Conservation (phyloP, 2,797 vertebrate genomes). For the Cirrhinus molitorella region DNA sequence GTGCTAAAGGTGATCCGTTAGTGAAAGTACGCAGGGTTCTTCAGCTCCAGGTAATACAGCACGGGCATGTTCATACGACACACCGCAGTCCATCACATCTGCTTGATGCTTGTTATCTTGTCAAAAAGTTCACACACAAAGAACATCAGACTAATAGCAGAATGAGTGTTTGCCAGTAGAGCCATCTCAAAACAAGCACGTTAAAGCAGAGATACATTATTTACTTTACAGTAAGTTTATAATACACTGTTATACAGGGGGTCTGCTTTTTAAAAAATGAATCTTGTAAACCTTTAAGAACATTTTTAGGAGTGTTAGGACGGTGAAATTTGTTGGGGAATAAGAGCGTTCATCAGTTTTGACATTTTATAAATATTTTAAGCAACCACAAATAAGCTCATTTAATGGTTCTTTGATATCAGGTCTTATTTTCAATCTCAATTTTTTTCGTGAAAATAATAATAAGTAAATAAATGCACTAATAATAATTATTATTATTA, state of each 20-base stretch:
- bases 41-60: not conserved
- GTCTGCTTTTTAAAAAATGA: too few relatives aligned
- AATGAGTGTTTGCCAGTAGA: not conserved
- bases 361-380: not conserved
- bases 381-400: too few relatives aligned
- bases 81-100: not conserved
- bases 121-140: not conserved
- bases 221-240: not conserved
- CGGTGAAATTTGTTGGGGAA: not conserved
- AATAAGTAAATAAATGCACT: too few relatives aligned
- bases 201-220: not conserved
- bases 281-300: not conserved
- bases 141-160: not conserved
- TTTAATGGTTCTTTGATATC: not conserved
- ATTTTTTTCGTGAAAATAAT: not conserved
- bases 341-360: not conserved
- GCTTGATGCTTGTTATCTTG: not conserved
- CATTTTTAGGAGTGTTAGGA: not conserved
- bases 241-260: not conserved
- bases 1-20: conserved; percentile 3
- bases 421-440: too few relatives aligned
- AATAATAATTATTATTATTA: not conserved
- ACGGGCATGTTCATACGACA: not conserved
- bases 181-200: not conserved
- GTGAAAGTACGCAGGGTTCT: not conserved